Percentiles rank a stretch among this genome's conserved stretches.
These are phyloP conservation scores for Eurystomus glaucurus DNA, from an alignment of 2,797 vertebrate species.

Conservation along the genomic window DNA sequence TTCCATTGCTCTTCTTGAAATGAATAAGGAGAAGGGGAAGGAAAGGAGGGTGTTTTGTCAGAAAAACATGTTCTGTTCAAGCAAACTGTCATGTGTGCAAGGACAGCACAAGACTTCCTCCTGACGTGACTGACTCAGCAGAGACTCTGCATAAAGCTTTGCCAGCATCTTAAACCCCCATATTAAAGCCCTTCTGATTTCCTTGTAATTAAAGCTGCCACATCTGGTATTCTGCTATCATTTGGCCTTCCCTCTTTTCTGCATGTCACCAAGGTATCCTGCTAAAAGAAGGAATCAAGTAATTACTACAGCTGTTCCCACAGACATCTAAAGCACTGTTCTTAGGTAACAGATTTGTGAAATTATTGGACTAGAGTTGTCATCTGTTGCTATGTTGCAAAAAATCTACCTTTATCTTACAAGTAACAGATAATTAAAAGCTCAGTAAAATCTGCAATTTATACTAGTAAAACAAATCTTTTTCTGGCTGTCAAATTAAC, in stretches of 20 bases:
- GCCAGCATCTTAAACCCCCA: not conserved
- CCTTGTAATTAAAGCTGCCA: conserved; percentile 1
- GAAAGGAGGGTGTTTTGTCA: not conserved
- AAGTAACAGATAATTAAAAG: not conserved
- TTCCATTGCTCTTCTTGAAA: not conserved
- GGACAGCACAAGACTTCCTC: not conserved
- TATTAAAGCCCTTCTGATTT: not conserved
- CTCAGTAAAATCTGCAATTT: not conserved
- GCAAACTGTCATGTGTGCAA: not conserved
- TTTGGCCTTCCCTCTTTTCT: not conserved
- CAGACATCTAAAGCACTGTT: not conserved
- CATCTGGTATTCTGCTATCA: not conserved
- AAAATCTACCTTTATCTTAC: not conserved
- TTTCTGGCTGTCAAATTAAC: not conserved
- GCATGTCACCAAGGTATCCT: not conserved
- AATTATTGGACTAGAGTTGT: not conserved
- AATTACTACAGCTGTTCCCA: not conserved
- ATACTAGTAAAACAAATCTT: not conserved
- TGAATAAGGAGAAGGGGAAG: not conserved
- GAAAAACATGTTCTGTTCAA: not conserved
- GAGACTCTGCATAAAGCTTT: not conserved
- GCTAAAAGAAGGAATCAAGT: not conserved
- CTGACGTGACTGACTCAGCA: not conserved
- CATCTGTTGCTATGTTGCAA: not conserved
- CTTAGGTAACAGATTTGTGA: not conserved